Base-by-base conservation (phyloP, 2,797 vertebrate genomes). In the Gila robusta region DNA sequence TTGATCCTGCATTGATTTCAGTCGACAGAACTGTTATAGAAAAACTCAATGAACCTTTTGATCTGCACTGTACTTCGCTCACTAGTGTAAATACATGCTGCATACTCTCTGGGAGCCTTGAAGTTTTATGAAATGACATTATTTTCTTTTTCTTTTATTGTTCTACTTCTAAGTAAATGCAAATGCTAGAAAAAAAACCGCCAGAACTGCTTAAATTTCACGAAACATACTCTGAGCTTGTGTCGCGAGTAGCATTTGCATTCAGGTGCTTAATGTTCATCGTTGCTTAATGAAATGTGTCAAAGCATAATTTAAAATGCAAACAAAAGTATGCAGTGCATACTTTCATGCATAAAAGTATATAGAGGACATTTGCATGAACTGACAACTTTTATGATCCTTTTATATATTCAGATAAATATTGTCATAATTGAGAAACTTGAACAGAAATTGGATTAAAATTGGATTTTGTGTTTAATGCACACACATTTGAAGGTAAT, bases 1-100 rank as follows among this genome's bases (percentile, higher is more conserved):
- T 35, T 23, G 70, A 64, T 47, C 54, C 11, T n/a, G 70, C 54
- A 83, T 83, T 83, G 82, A 76, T 76, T 76, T 52, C 8, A 66
- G 28, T 28, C 28, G 41, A 74, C 69, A 10, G 52, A 62, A 44
- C 56, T 10, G 39, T 74, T 74, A 11, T 6, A 49, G 70, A 37
- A 64, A 64, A 73, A 62, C 59, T 83, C 56, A 66, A 19, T 76
- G 70, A 62, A 62, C n/a, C 70, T 83, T 82, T 73, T 73, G 70
- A 73, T 59, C 52, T 62, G 67, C 16, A 56, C 47, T 71, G 69
- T 32, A 82, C 19, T 54, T 71, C 6, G 70, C 52, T 32, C 26
- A 37, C 54, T 62, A 5, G 52, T 82, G 70, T 62, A 59, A 41
- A 44, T 72, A 59, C 81, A 44, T 9, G 9, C 37, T 2, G n/a